Evolutionary conservation across 1,140 invertebrate genomes (phyloP).

Genomic region (Laupala kohalensis): DNA sequence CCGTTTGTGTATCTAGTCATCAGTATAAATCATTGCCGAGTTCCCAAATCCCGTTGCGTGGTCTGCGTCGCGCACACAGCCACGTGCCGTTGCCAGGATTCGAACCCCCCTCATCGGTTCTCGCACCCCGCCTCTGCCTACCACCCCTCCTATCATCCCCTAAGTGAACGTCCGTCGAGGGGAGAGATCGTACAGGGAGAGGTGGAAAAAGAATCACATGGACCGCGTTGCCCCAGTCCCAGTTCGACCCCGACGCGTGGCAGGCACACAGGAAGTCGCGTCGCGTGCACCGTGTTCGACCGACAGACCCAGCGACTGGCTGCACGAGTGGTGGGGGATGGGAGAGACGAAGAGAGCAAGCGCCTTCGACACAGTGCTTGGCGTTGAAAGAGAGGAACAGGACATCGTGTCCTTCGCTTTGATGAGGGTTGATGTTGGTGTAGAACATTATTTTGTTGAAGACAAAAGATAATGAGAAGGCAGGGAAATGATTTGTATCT

Average conservation of each 20-base stretch:
- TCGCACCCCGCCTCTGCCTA: not conserved
- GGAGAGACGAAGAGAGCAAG: no score
- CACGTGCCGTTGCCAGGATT: not conserved
- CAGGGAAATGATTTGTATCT: no score
- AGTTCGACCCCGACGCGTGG: not conserved
- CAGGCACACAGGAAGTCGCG: not conserved
- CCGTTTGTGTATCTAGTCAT: no score
- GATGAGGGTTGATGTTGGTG: not conserved
- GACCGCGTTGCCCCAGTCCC: not conserved
- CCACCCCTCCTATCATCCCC: not conserved
- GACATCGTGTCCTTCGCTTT: no score
- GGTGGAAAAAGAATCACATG: not conserved
- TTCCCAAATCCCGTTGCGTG: no score
- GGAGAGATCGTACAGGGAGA: not conserved
- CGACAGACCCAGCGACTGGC: no score
- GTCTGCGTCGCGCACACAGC: no score
- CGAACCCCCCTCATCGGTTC: not conserved
- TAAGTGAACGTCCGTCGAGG: not conserved
- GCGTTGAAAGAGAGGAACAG: no score
- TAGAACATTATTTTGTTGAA: no score
- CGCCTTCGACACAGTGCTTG: not conserved
- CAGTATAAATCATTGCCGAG: no score
- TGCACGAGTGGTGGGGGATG: no score
- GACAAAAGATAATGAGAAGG: no score
- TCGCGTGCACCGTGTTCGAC: not conserved